Percentiles rank a stretch among this genome's conserved stretches.
Conservation (phyloP, 2,888 invertebrate genomes). For the Cynaeus angustus region DNA sequence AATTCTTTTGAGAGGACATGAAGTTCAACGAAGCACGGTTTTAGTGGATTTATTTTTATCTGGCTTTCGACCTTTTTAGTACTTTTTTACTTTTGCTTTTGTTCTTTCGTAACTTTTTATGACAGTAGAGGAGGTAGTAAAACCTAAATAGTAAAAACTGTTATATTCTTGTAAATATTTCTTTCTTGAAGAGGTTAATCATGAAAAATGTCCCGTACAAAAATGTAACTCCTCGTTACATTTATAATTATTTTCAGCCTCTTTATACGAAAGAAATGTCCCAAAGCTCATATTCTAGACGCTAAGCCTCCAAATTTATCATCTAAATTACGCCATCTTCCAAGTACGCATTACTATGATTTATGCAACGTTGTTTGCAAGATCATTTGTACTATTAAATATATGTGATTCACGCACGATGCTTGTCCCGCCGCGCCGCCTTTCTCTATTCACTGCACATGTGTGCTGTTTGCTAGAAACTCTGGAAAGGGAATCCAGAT, state of each 20-base stretch:
- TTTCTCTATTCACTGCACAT: slow-evolving; percentile 45
- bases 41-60: slow-evolving; percentile 48
- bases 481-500: slow-evolving; percentile 43
- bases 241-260: slow-evolving; percentile 49
- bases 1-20: slow-evolving; percentile 36
- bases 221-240: slow-evolving; percentile 44
- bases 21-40: slow-evolving; percentile 44
- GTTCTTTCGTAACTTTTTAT: slow-evolving; percentile 48
- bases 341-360: slow-evolving; percentile 63
- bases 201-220: slow-evolving; percentile 46
- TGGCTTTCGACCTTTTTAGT: slow-evolving; percentile 32
- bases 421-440: slow-evolving; percentile 37
- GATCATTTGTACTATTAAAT: slow-evolving; percentile 63
- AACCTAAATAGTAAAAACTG: slow-evolving; percentile 47
- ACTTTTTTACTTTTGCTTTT: slow-evolving; percentile 44
- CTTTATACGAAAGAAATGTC: slow-evolving; percentile 51
- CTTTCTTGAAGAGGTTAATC: slow-evolving; percentile 38
- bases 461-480: slow-evolving; percentile 43
- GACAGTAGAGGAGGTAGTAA: slow-evolving; percentile 40
- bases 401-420: slow-evolving; percentile 60
- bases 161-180: slow-evolving; percentile 47
- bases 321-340: slow-evolving; percentile 61
- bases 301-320: slow-evolving; percentile 58
- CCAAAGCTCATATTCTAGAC: slow-evolving; percentile 53
- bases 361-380: slow-evolving; percentile 62